phyloP scores from a whole-genome alignment of 35 echinoderm and acorn worm species.

The Lytechinus variegatus region DNA sequence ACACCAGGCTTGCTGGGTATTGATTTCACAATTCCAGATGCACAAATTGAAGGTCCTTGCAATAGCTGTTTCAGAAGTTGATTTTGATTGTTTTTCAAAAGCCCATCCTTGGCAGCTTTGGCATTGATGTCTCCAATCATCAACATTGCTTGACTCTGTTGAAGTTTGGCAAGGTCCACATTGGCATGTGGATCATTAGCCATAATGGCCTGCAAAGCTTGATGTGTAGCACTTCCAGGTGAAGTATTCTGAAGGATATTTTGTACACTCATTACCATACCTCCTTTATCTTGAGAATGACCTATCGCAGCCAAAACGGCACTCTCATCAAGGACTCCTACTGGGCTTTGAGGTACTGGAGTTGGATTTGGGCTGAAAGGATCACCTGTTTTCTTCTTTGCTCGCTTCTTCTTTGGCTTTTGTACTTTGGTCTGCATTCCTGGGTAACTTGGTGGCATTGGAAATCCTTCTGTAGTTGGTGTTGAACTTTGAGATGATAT shows the following conservation, averaged over 20 bases:
- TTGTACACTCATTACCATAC: constrained; percentile 44
- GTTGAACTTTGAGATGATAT: constrained; percentile 41
- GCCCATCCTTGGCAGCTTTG: constrained; percentile 34
- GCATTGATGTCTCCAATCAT: constrained; percentile 51
- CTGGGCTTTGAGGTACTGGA: constrained; percentile 31
- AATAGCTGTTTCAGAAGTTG: constrained; percentile 86
- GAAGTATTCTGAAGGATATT: constrained; percentile 37
- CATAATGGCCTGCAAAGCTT: constrained; percentile 38
- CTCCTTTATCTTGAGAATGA: constrained; percentile 15
- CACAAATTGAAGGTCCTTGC: constrained; percentile 77
- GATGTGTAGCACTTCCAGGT: constrained; percentile 40
- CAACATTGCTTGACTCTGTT: constrained; percentile 16
- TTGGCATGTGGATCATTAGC: constrained; percentile 23
- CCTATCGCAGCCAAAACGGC: constrained; percentile 16
- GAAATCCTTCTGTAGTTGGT: constrained; percentile 64
- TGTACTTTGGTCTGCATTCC: constrained; percentile 60
- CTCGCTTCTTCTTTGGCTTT: constrained; percentile 88
- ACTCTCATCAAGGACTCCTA: constrained; percentile 58
- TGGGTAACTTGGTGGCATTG: constrained; percentile 95
- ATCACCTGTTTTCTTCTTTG: constrained; percentile 82
- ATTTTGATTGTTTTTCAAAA: constrained; percentile 76
- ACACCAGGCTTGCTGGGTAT: constrained; percentile 15
- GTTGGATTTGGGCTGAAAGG: constrained; percentile 36
- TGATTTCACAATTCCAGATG: constrained; percentile 24
- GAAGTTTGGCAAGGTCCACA: constrained; percentile 35